These are phyloP conservation scores for Microctenopoma stevenorrisi DNA, from an alignment of 2,797 vertebrate species.

Conservation along the genomic window DNA sequence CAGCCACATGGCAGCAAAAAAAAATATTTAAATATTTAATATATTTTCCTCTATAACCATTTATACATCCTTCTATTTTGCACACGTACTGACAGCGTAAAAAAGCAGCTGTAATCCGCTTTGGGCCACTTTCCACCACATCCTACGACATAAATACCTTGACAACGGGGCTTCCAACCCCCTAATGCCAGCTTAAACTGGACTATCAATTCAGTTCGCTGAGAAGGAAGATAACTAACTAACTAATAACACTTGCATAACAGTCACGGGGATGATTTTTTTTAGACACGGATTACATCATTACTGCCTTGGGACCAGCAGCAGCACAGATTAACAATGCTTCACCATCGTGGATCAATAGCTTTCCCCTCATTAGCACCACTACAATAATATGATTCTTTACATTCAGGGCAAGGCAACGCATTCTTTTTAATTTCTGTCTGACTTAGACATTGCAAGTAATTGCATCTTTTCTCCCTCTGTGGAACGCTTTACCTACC, in stretches of 20 bases:
- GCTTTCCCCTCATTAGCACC: constrained; percentile 47
- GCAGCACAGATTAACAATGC: constrained; percentile 30
- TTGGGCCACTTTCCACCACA: constrained; percentile 2
- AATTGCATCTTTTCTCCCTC: constrained; percentile 18
- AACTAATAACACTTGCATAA: no score
- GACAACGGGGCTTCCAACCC: background rate
- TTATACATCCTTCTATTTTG: no score
- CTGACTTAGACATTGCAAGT: constrained; percentile 12
- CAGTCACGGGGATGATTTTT: background rate
- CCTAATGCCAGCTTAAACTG: background rate
- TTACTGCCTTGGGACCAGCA: constrained; percentile 21
- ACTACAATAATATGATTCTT: constrained; percentile 15
- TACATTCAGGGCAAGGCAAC: constrained; percentile 15
- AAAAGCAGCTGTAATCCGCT: no score
- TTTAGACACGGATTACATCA: constrained; percentile 24
- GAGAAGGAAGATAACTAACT: no score
- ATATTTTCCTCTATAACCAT: no score
- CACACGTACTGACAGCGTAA: no score
- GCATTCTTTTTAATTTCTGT: background rate
- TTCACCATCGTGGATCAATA: constrained; percentile 48
- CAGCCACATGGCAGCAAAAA: no score
- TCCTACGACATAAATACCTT: background rate
- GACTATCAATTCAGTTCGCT: no score
- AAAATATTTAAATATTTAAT: no score
- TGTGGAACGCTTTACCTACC: constrained; percentile 17